Evolutionary conservation across 2,113 vertebrate genomes (phyloP), one percentile per base, ranked within the genome.

Genomic region (Heterotilapia buettikoferi): DNA sequence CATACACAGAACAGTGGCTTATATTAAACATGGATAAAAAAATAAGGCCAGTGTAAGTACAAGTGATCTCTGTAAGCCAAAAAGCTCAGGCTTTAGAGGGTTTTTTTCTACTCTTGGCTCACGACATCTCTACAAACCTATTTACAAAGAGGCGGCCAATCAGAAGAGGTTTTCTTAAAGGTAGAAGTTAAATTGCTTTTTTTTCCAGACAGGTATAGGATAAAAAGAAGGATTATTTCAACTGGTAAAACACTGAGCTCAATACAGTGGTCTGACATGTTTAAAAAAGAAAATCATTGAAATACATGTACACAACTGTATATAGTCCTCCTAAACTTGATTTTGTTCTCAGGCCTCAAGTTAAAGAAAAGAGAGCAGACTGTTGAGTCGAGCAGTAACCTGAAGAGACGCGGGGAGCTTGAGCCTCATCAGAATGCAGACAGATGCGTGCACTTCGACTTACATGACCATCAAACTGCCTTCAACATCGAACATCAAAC

Each of bases 371-470:
- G 8, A 4, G 9, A 52, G 3, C 40, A 68, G 53, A 33, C 81
- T 53, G 14, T 26, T 38, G 53, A 63, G 16, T 52, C 2, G 9
- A 36, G 36, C 26, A 29, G 47, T 33, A 36, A 56, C 29, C 7
- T 79, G 9, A n/a, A 43, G 59, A 84, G 5, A 59, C 1, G 2
- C 21, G 6, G n/a, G 7, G 19, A 82, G 80, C 5, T 81, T 6
- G 12, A 14, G 61, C 33, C 86, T 91, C 80, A 91, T 94, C 88
- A 83, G 80, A 26, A 92, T 94, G 83, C 90, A 91, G 82, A 89
- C 78, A 50, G 83, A 66, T 84, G 50, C 47, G 3, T 83, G 83
- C 2, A 5, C 6, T 85, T 87, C 16, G 11, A 89, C 83, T 84
- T 61, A 47, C 84, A 81, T 57, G 7, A 66, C 45, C 76, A 76